phyloP scores from a whole-genome alignment of 2,888 invertebrate genomes.

The Metacarcinus magister region DNA sequence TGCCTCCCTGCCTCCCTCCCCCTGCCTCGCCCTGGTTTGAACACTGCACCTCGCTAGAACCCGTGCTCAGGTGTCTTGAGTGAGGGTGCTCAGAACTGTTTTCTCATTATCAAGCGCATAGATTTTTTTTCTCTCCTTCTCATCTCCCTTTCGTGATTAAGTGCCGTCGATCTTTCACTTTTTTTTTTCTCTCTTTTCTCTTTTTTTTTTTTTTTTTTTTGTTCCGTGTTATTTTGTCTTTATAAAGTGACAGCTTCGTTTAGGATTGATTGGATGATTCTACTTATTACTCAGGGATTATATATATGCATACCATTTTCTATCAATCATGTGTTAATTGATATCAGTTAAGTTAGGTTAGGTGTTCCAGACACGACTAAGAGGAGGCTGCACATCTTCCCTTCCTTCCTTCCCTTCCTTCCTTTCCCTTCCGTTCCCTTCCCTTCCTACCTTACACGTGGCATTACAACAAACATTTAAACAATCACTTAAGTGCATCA shows the following conservation, averaged over 20 bases:
- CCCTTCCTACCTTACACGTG: too few species aligned
- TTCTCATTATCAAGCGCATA: neutral
- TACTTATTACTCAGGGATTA: too few species aligned
- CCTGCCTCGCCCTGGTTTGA: neutral
- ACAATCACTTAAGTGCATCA: too few species aligned
- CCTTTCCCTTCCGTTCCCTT: too few species aligned
- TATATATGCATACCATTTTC: too few species aligned
- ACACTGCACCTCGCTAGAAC: neutral
- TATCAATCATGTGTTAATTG: too few species aligned
- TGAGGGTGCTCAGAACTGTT: neutral
- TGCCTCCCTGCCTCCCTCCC: neutral
- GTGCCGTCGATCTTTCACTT: neutral
- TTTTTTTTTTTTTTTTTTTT: neutral
- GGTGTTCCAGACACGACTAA: too few species aligned
- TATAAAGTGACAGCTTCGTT: neutral
- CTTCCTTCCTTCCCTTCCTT: too few species aligned
- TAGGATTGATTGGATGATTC: too few species aligned
- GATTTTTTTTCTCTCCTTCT: neutral
- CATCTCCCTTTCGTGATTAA: slow-evolving; percentile 11
- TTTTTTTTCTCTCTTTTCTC: neutral
- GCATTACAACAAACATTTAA: too few species aligned
- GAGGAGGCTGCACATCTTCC: too few species aligned
- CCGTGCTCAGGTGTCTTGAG: neutral
- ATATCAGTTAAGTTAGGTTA: too few species aligned
- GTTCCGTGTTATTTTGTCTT: neutral